Percentiles rank a stretch among this genome's conserved stretches.
Evolutionary conservation across 2,797 vertebrate genomes (phyloP).

Genomic region (Cryptoblepharus egeriae): DNA sequence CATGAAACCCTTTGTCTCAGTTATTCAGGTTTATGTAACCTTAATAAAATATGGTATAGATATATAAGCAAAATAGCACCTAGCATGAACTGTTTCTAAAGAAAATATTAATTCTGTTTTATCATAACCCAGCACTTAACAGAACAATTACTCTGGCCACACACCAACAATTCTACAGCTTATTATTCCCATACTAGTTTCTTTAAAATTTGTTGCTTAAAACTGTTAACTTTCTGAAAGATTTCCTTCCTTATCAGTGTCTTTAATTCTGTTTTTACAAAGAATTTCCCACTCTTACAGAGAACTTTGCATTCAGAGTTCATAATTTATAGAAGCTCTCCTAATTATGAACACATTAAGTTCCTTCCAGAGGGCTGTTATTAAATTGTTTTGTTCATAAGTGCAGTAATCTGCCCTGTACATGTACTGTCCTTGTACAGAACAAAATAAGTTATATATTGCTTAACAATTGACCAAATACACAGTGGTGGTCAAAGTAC

Average conservation of each 20-base stretch:
- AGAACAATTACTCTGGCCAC: slow-evolving; percentile 55
- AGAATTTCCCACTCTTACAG: slow-evolving; percentile 29
- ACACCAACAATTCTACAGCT: slow-evolving; percentile 51
- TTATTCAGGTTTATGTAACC: slow-evolving; percentile 57
- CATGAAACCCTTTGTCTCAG: slow-evolving; percentile 50
- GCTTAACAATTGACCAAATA: too few relatives aligned
- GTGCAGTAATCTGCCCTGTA: too few relatives aligned
- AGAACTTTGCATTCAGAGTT: slow-evolving; percentile 32
- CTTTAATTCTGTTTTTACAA: slow-evolving; percentile 42
- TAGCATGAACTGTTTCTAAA: slow-evolving; percentile 50
- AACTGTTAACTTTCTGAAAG: slow-evolving; percentile 53
- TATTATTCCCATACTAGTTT: slow-evolving; percentile 45
- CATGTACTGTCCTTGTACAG: too few relatives aligned
- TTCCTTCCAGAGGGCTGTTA: too few relatives aligned
- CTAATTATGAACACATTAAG: too few relatives aligned
- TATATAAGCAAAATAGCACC: slow-evolving; percentile 30
- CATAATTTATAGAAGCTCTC: slow-evolving; percentile 25
- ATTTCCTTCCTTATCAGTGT: slow-evolving; percentile 60
- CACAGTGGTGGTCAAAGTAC: too few relatives aligned
- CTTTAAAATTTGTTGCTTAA: slow-evolving; percentile 52
- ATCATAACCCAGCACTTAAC: slow-evolving; percentile 57
- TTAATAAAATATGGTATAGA: slow-evolving; percentile 49
- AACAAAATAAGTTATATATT: too few relatives aligned
- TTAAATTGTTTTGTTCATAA: too few relatives aligned
- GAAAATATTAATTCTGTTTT: slow-evolving; percentile 57